A percentile compares a stretch with the other conserved stretches of the same genome.
phyloP scores from a whole-genome alignment of 2,797 vertebrate species.

The Hyperoplus lanceolatus region DNA sequence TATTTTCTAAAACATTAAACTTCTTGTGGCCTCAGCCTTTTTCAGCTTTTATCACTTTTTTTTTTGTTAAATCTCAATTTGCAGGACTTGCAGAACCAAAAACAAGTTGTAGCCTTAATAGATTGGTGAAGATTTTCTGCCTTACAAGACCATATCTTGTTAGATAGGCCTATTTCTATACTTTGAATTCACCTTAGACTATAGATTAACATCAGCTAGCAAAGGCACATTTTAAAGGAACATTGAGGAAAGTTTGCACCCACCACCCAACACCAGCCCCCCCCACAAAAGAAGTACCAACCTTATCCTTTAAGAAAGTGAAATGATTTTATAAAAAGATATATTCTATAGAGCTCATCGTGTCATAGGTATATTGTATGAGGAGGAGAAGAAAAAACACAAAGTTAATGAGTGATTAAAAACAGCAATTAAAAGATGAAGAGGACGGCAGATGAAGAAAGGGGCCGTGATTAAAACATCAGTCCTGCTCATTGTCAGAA shows the following conservation, averaged over 20 bases:
- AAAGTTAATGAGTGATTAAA: conserved; percentile 99
- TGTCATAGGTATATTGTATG: conserved; percentile 93
- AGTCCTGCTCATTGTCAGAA: conserved; percentile 97
- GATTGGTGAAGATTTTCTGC: conserved; percentile 15
- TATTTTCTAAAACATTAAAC: conserved; percentile 47
- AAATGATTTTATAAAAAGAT: conserved; percentile 89
- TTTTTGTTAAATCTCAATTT: conserved; percentile 47
- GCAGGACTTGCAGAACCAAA: conserved; percentile 17
- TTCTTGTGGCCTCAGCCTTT: conserved; percentile 55
- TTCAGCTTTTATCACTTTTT: conserved; percentile 41
- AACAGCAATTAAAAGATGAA: conserved; percentile 99
- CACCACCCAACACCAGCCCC: conserved; percentile 1
- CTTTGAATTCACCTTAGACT: conserved; percentile 30
- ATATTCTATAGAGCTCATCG: conserved; percentile 94
- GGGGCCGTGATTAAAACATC: conserved; percentile 99
- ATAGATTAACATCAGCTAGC: conserved; percentile 41
- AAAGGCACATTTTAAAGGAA: conserved; percentile 24
- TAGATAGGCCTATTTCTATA: conserved; percentile 6
- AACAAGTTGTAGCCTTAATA: conserved; percentile 1
- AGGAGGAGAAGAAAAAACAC: conserved; percentile 81
- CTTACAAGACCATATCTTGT: conserved; percentile 13
- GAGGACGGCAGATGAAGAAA: conserved; percentile 84
- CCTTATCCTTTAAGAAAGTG: conserved; percentile 82
- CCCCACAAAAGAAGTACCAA: conserved; percentile 47
- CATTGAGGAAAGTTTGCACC: conserved; percentile 16